Conservation (phyloP, 2,888 invertebrate species). For the Parnassius glacialis region DNA sequence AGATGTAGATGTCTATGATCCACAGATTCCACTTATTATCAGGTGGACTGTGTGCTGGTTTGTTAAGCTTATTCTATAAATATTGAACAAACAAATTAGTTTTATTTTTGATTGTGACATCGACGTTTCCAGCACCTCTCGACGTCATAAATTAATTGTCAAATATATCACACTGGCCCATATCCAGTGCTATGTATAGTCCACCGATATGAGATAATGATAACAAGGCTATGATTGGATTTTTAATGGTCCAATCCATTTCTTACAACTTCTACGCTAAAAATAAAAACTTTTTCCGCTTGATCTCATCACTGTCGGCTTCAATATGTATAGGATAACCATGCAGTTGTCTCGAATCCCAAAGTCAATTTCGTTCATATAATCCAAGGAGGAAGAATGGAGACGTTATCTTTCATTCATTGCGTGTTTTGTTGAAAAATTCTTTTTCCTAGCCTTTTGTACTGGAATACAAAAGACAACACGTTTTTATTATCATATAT, state of each 20-base stretch:
- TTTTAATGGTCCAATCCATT: neutral
- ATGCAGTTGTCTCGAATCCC: constrained; percentile 65
- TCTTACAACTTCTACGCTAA: neutral
- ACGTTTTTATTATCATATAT: neutral
- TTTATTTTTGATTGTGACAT: too few species aligned
- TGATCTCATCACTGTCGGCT: neutral
- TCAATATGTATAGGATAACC: neutral
- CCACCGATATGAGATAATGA: too few species aligned
- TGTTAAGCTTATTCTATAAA: too few species aligned
- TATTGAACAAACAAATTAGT: too few species aligned
- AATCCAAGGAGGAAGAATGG: constrained; percentile 41
- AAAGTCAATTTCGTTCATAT: constrained; percentile 68
- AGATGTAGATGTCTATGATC: too few species aligned
- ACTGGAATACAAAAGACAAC: neutral
- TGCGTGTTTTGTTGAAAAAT: constrained; percentile 15
- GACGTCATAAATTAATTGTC: too few species aligned
- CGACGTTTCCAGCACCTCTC: too few species aligned
- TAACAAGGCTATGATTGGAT: neutral
- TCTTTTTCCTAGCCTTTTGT: constrained; percentile 1
- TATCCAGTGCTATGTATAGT: too few species aligned
- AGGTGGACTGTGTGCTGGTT: too few species aligned
- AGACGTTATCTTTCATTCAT: constrained; percentile 11
- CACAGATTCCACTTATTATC: too few species aligned
- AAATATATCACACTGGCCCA: too few species aligned
- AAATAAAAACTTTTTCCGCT: neutral